Base-by-base conservation (phyloP, 2,113 vertebrate genomes). In the Sinocyclocheilus rhinocerous region DNA sequence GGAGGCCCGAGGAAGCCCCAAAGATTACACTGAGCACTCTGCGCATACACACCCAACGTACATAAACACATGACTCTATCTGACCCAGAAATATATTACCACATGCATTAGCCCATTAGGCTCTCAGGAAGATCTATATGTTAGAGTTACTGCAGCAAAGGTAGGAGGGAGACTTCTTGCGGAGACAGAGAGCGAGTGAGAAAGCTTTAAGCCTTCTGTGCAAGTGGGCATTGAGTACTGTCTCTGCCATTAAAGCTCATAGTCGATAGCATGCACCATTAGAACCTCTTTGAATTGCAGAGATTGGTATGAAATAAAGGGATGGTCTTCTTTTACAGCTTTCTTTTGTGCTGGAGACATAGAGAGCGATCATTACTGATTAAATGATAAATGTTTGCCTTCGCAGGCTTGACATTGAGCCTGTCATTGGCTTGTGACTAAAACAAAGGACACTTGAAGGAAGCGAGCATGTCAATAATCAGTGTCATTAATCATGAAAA, bases 1-100 rank as follows among this genome's bases (percentile, higher is more conserved):
- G 91, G 91, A 88, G 85, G 90, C 91, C 90, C 88, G 89, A 93
- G 89, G 89, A 93, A 93, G 91, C 87, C 90, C 88, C 91, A 91
- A 90, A 90, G 89, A 93, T 90, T 88, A 91, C 90, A 90, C 82
- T 81, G 69, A 87, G 90, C 89, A 90, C 69, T 72, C 67, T 57
- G 83, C 50, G 3, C 67, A 48, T 65, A 83, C 88, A 89, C 78
- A 76, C 81, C 13, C 83, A 72, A 70, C 36, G 61, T 42, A 73
- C 84, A 73, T 65, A 85, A 87, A 89, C 63, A 45, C 55, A 85
- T 45, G 82, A 73, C 81, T 84, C 57, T 59, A 83, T 86, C 87
- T 88, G 82, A 90, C 87, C 87, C 39, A 82, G 82, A 67, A 81
- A 87, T 85, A 84, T 86, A 87, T 89, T 88, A 88, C 81, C 84